phyloP scores from a whole-genome alignment of 2,888 invertebrate genomes.

The Sclerodermus sp. region DNA sequence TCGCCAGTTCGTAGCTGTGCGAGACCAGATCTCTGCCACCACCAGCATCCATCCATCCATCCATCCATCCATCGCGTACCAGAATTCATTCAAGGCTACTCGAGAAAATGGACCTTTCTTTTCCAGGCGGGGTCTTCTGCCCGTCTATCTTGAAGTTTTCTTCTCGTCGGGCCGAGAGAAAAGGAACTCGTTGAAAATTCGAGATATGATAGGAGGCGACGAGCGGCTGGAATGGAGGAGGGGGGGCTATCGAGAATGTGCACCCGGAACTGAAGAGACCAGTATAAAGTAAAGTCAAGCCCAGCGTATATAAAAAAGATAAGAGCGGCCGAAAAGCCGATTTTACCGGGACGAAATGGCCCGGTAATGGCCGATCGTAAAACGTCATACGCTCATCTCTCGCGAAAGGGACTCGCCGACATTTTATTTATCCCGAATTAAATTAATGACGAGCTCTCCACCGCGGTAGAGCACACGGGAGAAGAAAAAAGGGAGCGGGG shows the following conservation, averaged over 20 bases:
- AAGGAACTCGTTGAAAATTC: not conserved
- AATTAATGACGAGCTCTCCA: constrained; percentile 17
- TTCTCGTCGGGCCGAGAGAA: too few relatives aligned
- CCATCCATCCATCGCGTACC: too few relatives aligned
- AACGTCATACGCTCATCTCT: constrained; percentile 15
- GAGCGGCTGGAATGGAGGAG: too few relatives aligned
- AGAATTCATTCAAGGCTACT: too few relatives aligned
- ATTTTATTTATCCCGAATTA: constrained; percentile 27
- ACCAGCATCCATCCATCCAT: too few relatives aligned
- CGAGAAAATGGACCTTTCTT: too few relatives aligned
- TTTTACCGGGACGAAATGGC: constrained; percentile 15
- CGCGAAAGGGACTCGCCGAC: constrained; percentile 11
- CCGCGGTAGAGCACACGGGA: not conserved
- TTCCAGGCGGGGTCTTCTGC: too few relatives aligned
- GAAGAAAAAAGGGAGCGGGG: not conserved
- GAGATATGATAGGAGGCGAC: not conserved
- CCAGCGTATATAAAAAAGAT: constrained; percentile 8
- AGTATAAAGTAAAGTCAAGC: constrained; percentile 13
- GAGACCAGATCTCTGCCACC: too few relatives aligned
- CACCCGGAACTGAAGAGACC: constrained; percentile 10
- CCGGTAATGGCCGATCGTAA: constrained; percentile 27
- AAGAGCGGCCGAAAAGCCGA: constrained; percentile 11
- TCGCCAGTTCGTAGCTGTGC: too few relatives aligned
- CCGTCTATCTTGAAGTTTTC: too few relatives aligned
- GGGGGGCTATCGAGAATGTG: constrained; percentile 13